A percentile compares a stretch with the other conserved stretches of the same genome.
phyloP scores from a whole-genome alignment of 2,797 vertebrate genomes.

The Sphenodon punctatus region DNA sequence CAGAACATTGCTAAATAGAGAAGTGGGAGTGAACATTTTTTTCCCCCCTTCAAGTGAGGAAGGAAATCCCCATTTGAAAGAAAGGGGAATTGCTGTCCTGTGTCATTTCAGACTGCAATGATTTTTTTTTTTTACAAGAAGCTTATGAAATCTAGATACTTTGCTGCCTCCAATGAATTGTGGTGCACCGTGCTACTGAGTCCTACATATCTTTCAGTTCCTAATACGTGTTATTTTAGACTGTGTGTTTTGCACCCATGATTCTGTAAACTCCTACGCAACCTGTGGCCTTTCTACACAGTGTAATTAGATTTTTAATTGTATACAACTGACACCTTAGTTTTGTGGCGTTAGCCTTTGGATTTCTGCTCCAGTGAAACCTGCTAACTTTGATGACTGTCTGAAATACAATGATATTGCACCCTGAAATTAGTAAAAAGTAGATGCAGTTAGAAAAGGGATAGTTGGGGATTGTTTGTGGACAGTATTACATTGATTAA shows the following conservation, averaged over 20 bases:
- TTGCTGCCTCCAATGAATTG: background rate
- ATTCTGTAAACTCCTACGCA: background rate
- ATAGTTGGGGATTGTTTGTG: background rate
- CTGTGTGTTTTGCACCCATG: background rate
- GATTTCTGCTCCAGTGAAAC: background rate
- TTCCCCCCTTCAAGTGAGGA: background rate
- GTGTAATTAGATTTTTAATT: background rate
- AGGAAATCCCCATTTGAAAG: background rate
- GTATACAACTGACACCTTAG: background rate
- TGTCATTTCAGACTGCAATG: background rate
- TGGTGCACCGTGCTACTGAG: background rate
- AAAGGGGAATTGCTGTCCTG: background rate
- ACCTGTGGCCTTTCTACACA: background rate
- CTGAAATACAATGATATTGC: background rate
- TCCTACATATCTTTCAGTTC: background rate
- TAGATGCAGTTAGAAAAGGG: background rate
- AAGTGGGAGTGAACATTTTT: background rate
- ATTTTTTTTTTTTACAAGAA: background rate
- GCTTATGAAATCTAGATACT: background rate
- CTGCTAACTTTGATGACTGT: background rate
- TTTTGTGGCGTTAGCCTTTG: background rate
- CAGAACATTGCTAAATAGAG: background rate
- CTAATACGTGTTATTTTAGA: background rate
- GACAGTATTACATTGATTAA: background rate
- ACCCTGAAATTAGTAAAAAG: background rate